phyloP scores from a whole-genome alignment of 2,888 invertebrate species.

The Hirtodrosophila alboralis region DNA sequence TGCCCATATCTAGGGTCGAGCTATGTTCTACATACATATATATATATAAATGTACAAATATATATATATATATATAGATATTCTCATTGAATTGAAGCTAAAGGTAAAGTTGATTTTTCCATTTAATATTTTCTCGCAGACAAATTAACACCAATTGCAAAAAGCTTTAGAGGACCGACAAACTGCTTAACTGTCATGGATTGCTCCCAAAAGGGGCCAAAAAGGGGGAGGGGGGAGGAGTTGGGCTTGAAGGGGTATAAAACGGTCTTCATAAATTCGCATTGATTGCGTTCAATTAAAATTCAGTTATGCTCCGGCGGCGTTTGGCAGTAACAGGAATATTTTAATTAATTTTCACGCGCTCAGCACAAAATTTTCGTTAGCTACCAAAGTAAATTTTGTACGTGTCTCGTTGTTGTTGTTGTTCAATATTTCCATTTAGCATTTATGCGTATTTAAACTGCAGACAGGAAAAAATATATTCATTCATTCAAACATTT shows the following conservation, averaged over 20 bases:
- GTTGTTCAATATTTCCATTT: constrained; percentile 44
- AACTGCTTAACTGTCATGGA: constrained; percentile 48
- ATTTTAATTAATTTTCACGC: constrained; percentile 84
- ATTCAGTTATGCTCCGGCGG: constrained; percentile 83
- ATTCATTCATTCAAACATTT: constrained; percentile 36
- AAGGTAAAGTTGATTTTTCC: constrained; percentile 67
- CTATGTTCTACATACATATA: constrained; percentile 2
- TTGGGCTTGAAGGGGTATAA: constrained; percentile 5
- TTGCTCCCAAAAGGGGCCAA: too few relatives aligned
- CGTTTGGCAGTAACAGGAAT: constrained; percentile 74
- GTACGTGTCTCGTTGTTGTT: constrained; percentile 31
- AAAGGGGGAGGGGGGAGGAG: background rate
- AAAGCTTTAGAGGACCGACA: constrained; percentile 48
- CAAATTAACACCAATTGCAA: constrained; percentile 70
- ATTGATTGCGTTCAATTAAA: constrained; percentile 84
- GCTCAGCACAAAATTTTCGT: constrained; percentile 81
- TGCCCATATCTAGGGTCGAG: constrained; percentile 33
- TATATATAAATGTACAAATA: too few relatives aligned
- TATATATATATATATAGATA: too few relatives aligned
- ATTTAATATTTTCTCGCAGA: constrained; percentile 67
- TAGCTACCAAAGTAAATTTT: constrained; percentile 55
- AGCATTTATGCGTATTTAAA: constrained; percentile 50
- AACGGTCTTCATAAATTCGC: constrained; percentile 79
- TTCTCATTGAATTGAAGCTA: constrained; percentile 52
- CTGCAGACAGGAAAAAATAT: constrained; percentile 35